Base-by-base conservation (phyloP, 2,888 invertebrate species). In the Theristus sp. region DNA sequence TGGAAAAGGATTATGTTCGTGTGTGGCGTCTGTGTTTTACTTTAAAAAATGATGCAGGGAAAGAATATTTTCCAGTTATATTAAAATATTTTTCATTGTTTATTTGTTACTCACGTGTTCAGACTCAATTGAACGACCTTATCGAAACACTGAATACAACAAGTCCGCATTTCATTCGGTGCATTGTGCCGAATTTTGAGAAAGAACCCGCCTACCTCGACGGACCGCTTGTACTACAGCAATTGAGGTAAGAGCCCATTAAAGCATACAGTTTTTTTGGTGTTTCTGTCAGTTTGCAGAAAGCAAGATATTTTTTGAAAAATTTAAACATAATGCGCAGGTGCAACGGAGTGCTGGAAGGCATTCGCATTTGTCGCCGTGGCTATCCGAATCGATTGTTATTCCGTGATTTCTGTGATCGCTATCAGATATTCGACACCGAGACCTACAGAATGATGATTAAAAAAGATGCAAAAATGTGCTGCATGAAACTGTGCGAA, bases 331-430 rank as follows among this genome's bases (percentile, higher is more conserved):
- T n/a, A n/a, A n/a, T n/a, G n/a, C n/a, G 78, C 38, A 93, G 93
- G 73, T 98, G 98, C 86, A 98, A 98, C 85, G 98, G 98, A 88
- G 98, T 98, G 81, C 87, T 98, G 83, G 98, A 98, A 85, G 98
- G 96, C 82, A 98, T 98, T 83, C 91, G 98, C 89, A 98, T 98
- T 82, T 98, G 96, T 81, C 87, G 96, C 81, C 78, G 79, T 66
- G 96, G 98, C 78, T 98, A 96, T 87, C 98, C 98, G 83, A 96
- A 96, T 87, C 87, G 96, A 81, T 90, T 98, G 87, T 84, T 89
- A 72, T 98, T 96, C 82, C 89, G 91, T 70, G 96, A 98, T 81
- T 98, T 98, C 86, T 93, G 94, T 79, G 87, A 91, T 79, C 88
- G 96, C 89, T 96, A 84, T 54, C 64, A 64, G 22, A 61, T 69